A percentile compares a stretch with the other conserved stretches of the same genome.
Conservation (phyloP, 2,113 vertebrate species). For the Sceloporus undulatus region DNA sequence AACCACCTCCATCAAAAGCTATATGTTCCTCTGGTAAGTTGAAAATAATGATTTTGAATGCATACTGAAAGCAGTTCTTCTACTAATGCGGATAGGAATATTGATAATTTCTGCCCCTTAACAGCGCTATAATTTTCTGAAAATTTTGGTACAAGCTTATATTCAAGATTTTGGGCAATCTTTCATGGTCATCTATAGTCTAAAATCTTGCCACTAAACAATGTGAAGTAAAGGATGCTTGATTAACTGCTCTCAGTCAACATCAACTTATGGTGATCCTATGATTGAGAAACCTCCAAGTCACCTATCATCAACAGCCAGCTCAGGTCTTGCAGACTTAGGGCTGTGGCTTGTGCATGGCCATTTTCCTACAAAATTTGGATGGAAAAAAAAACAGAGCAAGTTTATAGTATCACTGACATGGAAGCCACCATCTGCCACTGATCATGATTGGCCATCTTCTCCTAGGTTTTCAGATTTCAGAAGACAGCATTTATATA, state of each 20-base stretch:
- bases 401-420: background rate
- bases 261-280: too few species aligned
- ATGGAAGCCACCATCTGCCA: background rate
- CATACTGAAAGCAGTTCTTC: background rate
- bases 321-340: too few species aligned
- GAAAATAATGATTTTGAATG: background rate
- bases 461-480: background rate
- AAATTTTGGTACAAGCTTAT: background rate
- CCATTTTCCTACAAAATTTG: too few species aligned
- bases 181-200: background rate
- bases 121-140: background rate
- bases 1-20: background rate
- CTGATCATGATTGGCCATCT: background rate
- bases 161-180: constrained; percentile 10
- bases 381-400: too few species aligned
- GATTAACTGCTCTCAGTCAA: too few species aligned
- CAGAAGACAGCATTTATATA: background rate
- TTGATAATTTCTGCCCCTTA: background rate
- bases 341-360: too few species aligned
- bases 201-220: constrained; percentile 29
- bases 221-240: background rate
- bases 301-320: too few species aligned
- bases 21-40: background rate
- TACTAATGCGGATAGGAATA: background rate
- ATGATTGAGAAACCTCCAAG: too few species aligned